Evolutionary conservation across 2,113 vertebrate genomes (phyloP), one percentile per base, ranked within the genome.

Genomic region (Cyanoramphus novaezelandiae): DNA sequence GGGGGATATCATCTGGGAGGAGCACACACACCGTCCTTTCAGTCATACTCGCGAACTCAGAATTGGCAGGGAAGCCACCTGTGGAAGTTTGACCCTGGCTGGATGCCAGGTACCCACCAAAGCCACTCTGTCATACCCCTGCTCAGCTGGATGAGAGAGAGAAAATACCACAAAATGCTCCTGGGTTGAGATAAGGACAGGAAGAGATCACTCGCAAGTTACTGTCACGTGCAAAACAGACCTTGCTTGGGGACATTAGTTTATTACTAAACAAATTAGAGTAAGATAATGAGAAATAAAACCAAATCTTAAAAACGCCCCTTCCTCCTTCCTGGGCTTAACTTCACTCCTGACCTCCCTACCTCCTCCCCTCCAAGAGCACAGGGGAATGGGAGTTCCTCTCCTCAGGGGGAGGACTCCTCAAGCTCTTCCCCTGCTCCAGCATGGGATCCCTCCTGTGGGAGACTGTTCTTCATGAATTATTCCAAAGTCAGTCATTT

Each of bases 21-120:
- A 72, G 13, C 23, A 7, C 5, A 3, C 1, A 5, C 10, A 24
- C 6, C 9, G 3, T 3, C 6, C 4, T 12, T n/a, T 47, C 44
- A 8, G 2, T 27, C 43, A 29, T 4, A 29, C 6, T 64, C 5
- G 8, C 0, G 6, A 4, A 37, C 50, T 16, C 17, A 15, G 35
- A 11, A 33, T 39, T 7, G 52, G 3, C 55, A 33, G 2, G 10
- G 43, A 71, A 85, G 18, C 6, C 55, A 25, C 57, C 33, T 10
- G 33, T 24, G 14, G 33, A 59, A 59, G 33, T 59, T 35, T 59
- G 33, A 35, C 33, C 33, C 57, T n/a, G 55, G 20, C 57, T 35
- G 33, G n/a, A 24, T 35, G 33, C 6, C 57, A 59, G 33, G 13
- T 59, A 59, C 55, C 55, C 55, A 59, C 55, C 55, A n/a, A n/a